phyloP scores from a whole-genome alignment of 1,140 invertebrate species.

The Camponotus pennsylvanicus region DNA sequence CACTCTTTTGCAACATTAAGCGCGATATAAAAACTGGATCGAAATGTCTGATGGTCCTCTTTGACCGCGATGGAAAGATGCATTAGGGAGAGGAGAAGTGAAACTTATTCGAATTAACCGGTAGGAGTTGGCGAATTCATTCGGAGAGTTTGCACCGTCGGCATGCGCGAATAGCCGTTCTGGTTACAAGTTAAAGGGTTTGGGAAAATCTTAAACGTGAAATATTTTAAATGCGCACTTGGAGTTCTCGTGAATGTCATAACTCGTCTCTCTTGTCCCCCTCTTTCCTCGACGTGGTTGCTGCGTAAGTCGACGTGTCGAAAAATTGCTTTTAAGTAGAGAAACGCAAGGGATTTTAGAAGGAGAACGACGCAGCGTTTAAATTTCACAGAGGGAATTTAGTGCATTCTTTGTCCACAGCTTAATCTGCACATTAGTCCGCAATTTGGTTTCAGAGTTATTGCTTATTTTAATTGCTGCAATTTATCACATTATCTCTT shows the following conservation, averaged over 20 bases:
- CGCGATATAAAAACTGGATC: conserved; percentile 30
- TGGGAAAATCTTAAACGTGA: conserved; percentile 34
- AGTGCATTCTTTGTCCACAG: conserved; percentile 7
- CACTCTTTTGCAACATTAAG: conserved; percentile 32
- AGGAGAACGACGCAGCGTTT: conserved; percentile 10
- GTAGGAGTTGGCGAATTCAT: conserved; percentile 45
- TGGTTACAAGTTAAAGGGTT: conserved; percentile 49
- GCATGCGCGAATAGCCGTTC: conserved; percentile 5
- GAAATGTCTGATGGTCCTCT: conserved; percentile 55
- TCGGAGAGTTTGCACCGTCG: conserved; percentile 49
- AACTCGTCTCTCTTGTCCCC: not conserved
- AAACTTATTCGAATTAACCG: conserved; percentile 54
- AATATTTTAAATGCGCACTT: conserved; percentile 55
- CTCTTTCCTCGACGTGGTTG: not conserved
- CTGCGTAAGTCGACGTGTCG: conserved; percentile 44
- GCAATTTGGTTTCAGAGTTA: conserved; percentile 15
- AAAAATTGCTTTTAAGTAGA: conserved; percentile 59
- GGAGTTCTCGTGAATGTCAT: conserved; percentile 35
- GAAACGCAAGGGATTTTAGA: conserved; percentile 9
- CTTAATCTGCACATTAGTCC: conserved; percentile 4
- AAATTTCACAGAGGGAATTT: conserved; percentile 18
- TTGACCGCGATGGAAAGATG: conserved; percentile 39
- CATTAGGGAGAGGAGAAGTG: not conserved
- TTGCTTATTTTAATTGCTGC: not conserved
- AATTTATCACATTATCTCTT: not conserved